These are phyloP conservation scores for Chrysomallon squamiferum DNA, from an alignment of 1,140 invertebrate genomes.

Conservation along the genomic window DNA sequence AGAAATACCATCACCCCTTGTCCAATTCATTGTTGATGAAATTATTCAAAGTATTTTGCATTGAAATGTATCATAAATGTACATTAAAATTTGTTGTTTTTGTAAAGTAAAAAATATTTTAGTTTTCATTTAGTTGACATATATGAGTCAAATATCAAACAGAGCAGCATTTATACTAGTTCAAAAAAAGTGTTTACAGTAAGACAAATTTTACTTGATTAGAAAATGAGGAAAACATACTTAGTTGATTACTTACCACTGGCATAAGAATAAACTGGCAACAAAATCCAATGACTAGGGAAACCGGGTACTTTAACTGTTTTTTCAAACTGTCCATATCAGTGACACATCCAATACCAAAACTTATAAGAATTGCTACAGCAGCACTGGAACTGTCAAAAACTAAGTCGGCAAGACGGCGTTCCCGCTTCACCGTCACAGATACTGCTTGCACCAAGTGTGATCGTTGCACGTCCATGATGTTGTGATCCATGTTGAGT, in stretches of 20 bases:
- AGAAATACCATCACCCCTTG: no score
- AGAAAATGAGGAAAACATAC: no score
- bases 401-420: constrained; percentile 51
- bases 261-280: constrained; percentile 60
- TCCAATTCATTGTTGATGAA: no score
- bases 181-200: no score
- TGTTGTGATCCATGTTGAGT: constrained; percentile 16
- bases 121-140: no score
- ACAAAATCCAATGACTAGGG: constrained; percentile 51
- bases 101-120: no score
- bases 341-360: constrained; percentile 58
- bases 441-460: constrained; percentile 31
- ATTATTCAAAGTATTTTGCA: no score
- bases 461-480: constrained; percentile 24
- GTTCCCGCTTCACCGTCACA: constrained; percentile 35
- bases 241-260: constrained; percentile 59
- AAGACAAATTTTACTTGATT: no score
- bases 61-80: no score
- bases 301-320: constrained; percentile 53
- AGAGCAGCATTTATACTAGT: no score
- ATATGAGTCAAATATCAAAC: no score
- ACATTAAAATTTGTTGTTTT: no score
- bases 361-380: constrained; percentile 58
- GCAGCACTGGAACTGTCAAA: constrained; percentile 55
- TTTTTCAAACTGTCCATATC: constrained; percentile 52